These are phyloP conservation scores for Cerastis rubricosa DNA, from an alignment of 2,888 invertebrate species.

Conservation along the genomic window DNA sequence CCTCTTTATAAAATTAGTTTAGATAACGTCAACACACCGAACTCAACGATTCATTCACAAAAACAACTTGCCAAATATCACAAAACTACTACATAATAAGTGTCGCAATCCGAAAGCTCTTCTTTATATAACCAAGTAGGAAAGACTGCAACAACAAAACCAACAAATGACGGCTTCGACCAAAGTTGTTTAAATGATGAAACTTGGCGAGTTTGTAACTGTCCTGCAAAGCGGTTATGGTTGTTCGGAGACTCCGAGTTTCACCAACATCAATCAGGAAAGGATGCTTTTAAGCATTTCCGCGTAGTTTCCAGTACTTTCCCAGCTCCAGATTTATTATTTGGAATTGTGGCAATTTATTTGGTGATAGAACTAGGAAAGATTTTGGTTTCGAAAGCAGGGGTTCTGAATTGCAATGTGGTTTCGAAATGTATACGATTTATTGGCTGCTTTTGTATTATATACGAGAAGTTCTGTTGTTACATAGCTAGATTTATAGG, in stretches of 20 bases:
- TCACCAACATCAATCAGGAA: slow-evolving; percentile 49
- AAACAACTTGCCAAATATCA: neutral
- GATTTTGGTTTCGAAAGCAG: slow-evolving; percentile 25
- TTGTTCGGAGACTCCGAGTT: slow-evolving; percentile 45
- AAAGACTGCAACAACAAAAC: slow-evolving; percentile 52
- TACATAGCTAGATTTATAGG: neutral
- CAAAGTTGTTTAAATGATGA: slow-evolving; percentile 59
- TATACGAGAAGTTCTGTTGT: neutral
- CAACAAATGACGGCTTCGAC: slow-evolving; percentile 43
- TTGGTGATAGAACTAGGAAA: slow-evolving; percentile 45
- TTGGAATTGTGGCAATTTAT: slow-evolving; percentile 42
- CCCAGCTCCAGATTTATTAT: slow-evolving; percentile 50
- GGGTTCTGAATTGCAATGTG: slow-evolving; percentile 33
- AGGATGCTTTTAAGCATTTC: slow-evolving; percentile 57
- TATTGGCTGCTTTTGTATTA: slow-evolving; percentile 22
- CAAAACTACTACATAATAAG: neutral
- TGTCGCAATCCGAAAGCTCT: neutral
- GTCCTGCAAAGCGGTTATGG: slow-evolving; percentile 62
- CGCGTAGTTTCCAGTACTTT: slow-evolving; percentile 10
- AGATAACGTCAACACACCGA: neutral
- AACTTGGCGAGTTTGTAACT: slow-evolving; percentile 63
- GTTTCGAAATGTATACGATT: slow-evolving; percentile 46
- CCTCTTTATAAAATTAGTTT: too few relatives aligned
- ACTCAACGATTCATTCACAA: neutral
- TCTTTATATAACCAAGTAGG: slow-evolving; percentile 15